Base-by-base conservation (phyloP, 2,113 vertebrate species). In the Corythaeola cristata region DNA sequence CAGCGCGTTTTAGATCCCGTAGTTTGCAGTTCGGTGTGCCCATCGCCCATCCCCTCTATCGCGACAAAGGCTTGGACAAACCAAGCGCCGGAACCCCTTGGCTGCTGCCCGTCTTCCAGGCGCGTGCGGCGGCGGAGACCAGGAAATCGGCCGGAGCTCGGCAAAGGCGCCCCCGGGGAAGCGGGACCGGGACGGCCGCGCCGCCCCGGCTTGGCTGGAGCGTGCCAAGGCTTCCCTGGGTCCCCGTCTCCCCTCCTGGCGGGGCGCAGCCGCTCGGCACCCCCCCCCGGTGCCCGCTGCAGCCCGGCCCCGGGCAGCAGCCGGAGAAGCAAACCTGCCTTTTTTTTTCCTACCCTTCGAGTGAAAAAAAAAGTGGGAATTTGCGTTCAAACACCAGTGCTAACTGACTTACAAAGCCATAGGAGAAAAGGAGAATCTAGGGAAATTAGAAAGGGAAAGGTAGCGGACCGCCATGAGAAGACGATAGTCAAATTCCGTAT, bases 1-100 rank as follows among this genome's bases (percentile, higher is more conserved):
- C 97, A 98, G 98, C 98, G 97, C 98, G 86, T 97, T 95, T 98
- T 97, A 98, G 97, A 97, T 93, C 89, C 88, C 92, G 95, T 98
- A 96, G 97, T 97, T 98, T 88, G 96, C 97, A 95, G 97, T 95
- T 98, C 97, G 88, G 93, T 98, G 98, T 98, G 93, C 96, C 96
- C 98, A 80, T 95, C 69, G 94, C 95, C 97, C 93, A 94, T 98
- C 76, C 97, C 97, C 97, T 97, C 97, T 86, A 60, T 97, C 96
- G 92, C 97, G 88, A 81, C 87, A 59, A 91, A 94, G 97, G 97
- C 98, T 97, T 83, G 68, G 96, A 95, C 86, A 66, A 95, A 94
- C 53, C n/a, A n/a, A n/a, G n/a, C n/a, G n/a, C n/a, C n/a, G n/a
- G 96, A 88, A 82, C 90, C 93, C 58, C 41, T 92, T 91, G 97